Conservation (phyloP, 1,140 invertebrate species). For the Holotrichia oblita region DNA sequence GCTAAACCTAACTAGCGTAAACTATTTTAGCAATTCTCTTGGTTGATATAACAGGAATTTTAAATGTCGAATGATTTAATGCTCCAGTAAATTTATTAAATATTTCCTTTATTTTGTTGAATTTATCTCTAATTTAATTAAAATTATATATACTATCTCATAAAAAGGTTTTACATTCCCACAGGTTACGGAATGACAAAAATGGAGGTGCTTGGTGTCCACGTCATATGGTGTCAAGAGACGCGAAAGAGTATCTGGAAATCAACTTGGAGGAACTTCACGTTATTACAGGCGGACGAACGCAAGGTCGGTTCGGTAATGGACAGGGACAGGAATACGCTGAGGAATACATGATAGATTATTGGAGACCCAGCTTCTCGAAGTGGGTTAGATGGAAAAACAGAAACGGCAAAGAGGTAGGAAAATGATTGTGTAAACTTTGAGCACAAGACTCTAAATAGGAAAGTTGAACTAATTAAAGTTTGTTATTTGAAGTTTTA, state of each 20-base stretch:
- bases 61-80: not conserved
- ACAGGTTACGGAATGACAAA: conserved; percentile 85
- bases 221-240: conserved; percentile 83
- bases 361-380: conserved; percentile 82
- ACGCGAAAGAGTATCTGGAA: conserved; percentile 88
- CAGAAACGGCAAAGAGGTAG: conserved; percentile 77
- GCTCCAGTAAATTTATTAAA: not conserved
- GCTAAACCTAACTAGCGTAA: not conserved
- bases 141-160: not conserved
- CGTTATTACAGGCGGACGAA: conserved; percentile 83
- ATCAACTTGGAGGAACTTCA: conserved; percentile 82
- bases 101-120: conserved; percentile 5
- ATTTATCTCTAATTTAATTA: not conserved
- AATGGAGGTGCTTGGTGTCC: conserved; percentile 98
- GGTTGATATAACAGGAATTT: not conserved
- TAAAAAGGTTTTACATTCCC: conserved; percentile 45
- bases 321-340: conserved; percentile 92
- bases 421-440: conserved; percentile 23
- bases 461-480: conserved; percentile 27
- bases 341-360: conserved; percentile 90
- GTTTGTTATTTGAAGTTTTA: conserved; percentile 31
- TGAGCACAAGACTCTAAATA: not conserved
- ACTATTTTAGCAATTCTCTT: not conserved
- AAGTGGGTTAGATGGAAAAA: too few relatives aligned
- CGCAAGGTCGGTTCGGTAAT: conserved; percentile 93